phyloP scores from a whole-genome alignment of 2,888 invertebrate species.

The Volucella inanis region DNA sequence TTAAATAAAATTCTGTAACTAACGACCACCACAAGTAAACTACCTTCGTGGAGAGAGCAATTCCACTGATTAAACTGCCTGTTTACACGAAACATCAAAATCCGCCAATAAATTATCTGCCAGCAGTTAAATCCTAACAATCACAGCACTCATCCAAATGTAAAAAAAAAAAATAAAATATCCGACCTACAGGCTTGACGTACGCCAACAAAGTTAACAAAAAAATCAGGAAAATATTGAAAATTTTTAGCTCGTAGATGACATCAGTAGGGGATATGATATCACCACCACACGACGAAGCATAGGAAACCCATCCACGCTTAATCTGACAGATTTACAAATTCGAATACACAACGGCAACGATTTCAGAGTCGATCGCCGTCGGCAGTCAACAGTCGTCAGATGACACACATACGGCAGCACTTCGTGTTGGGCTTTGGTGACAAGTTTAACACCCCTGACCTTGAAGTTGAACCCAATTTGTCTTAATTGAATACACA shows the following conservation, averaged over 20 bases:
- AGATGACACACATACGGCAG: constrained; percentile 1
- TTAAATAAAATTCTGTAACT: too few relatives aligned
- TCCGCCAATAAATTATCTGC: constrained; percentile 28
- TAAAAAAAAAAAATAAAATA: background rate
- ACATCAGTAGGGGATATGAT: constrained; percentile 30
- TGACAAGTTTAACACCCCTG: constrained; percentile 48
- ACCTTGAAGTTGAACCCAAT: constrained; percentile 66
- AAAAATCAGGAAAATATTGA: background rate
- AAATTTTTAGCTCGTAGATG: constrained; percentile 13
- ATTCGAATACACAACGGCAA: background rate
- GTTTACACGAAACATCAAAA: constrained; percentile 45
- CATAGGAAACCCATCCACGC: constrained; percentile 16
- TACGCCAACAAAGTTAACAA: background rate
- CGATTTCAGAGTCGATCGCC: background rate
- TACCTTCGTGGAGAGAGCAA: constrained; percentile 15
- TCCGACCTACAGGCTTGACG: constrained; percentile 16
- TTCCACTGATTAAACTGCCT: constrained; percentile 39
- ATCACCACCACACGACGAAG: constrained; percentile 9
- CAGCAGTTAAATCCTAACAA: constrained; percentile 45
- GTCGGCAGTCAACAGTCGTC: background rate
- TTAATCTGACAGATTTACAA: constrained; percentile 15
- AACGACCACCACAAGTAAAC: background rate
- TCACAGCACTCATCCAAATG: constrained; percentile 3
- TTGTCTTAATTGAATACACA: constrained; percentile 70
- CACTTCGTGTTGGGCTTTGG: constrained; percentile 14